These are phyloP conservation scores for Peromyscus nudipes DNA, from an alignment of 2,797 vertebrate genomes.

Conservation along the genomic window DNA sequence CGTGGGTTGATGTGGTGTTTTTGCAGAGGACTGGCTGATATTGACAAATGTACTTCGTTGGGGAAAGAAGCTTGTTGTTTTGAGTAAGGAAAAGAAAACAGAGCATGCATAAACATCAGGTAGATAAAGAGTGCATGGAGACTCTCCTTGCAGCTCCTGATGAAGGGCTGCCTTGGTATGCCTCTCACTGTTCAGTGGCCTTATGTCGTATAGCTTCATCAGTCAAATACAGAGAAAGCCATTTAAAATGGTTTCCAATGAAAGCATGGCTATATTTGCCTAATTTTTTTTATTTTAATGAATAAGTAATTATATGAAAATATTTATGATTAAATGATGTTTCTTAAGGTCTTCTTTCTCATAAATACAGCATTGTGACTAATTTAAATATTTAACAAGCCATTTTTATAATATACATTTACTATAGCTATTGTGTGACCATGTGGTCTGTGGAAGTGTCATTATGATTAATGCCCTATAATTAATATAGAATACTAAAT, in stretches of 20 bases:
- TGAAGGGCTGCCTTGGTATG: neutral
- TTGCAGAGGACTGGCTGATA: constrained; percentile 44
- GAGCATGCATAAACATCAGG: constrained; percentile 51
- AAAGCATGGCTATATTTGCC: constrained; percentile 20
- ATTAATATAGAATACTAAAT: constrained; percentile 32
- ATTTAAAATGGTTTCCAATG: constrained; percentile 29
- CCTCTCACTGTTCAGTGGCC: neutral
- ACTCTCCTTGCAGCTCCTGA: neutral
- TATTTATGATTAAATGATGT: neutral
- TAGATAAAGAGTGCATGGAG: constrained; percentile 9
- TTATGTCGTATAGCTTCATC: constrained; percentile 47
- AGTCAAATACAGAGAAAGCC: neutral
- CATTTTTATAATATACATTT: constrained; percentile 1
- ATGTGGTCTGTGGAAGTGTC: neutral
- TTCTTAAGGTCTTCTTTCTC: neutral
- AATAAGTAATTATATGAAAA: neutral
- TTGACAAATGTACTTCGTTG: constrained; percentile 60
- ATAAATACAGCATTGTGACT: neutral
- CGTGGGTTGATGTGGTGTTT: neutral
- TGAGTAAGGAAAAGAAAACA: constrained; percentile 62
- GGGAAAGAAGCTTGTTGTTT: constrained; percentile 63
- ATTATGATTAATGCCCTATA: neutral
- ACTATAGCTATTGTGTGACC: neutral
- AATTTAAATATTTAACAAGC: constrained; percentile 14
- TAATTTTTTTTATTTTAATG: constrained; percentile 35